Base-by-base conservation (phyloP, 2,113 vertebrate genomes). In the Pionites leucogaster region DNA sequence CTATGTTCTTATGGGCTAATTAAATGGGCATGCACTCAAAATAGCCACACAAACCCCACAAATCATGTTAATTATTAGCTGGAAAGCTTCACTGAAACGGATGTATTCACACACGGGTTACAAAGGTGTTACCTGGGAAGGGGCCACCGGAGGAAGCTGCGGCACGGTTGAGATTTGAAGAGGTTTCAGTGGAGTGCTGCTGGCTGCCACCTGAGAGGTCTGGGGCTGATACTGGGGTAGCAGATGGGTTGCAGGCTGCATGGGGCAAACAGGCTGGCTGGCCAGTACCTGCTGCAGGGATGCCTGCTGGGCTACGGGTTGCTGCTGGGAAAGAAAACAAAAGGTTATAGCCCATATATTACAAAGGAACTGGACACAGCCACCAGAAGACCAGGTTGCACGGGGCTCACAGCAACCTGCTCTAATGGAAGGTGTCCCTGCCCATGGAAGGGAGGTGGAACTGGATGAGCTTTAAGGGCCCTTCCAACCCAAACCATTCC, bases 101-200 rank as follows among this genome's bases (percentile, higher is more conserved):
- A 10, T 8, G 18, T 3, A 24, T 29, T 68, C 22, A 11, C 24
- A 24, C 6, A 1, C 6, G 2, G 25, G 7, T 31, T 11, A 17
- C 50, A 27, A 19, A 35, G 33, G 4, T 6, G 5, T 90, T 99
- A 99, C 99, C 99, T 99, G 98, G 7, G 98, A 62, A 60, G 97
- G 72, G 47, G 98, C 98, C 55, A 98, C 97, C 0, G 95, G 96
- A 0, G 98, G 85, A 7, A 98, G 94, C 17, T 97, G 97, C 3
- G 97, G 97, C 53, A 98, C 97, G 11, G 98, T 97, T 13, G 98
- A 96, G 78, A 99, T 98, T 96, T 99, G 99, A 25, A 99, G 97
- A 33, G 99, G 98, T 74, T 98, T 98, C 39, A 98, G 94, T 11
- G 98, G 97, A 46, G 86, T 23, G 29, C 95, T 95, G 91, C 75